Percentiles rank a stretch among this genome's conserved stretches.
phyloP scores from a whole-genome alignment of 2,113 vertebrate genomes.

The Brachyhypopomus gauderio region DNA sequence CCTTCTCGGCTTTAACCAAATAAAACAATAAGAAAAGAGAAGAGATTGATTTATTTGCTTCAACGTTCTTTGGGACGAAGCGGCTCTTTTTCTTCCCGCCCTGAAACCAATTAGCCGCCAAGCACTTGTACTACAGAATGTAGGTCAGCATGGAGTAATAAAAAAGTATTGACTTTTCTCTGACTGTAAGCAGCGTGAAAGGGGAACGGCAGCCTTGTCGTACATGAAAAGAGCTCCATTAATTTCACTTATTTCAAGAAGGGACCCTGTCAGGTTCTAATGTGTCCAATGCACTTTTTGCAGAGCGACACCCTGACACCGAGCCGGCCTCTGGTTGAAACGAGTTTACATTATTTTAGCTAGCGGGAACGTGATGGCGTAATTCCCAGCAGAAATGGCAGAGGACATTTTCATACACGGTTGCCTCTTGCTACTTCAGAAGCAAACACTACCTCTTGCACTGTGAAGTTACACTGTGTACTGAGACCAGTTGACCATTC shows the following conservation, averaged over 20 bases:
- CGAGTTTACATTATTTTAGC: conserved; percentile 82
- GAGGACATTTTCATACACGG: conserved; percentile 53
- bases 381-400: conserved; percentile 65
- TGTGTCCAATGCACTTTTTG: conserved; percentile 84
- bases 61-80: conserved; percentile 83
- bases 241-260: conserved; percentile 91
- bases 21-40: conserved; percentile 74
- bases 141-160: conserved; percentile 89
- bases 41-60: conserved; percentile 88
- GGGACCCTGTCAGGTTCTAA: conserved; percentile 84
- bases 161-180: conserved; percentile 92
- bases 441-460: background rate
- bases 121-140: conserved; percentile 87
- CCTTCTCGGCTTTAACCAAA: conserved; percentile 79
- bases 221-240: conserved; percentile 88
- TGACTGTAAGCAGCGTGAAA: conserved; percentile 88
- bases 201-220: conserved; percentile 86
- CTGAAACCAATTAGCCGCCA: conserved; percentile 87
- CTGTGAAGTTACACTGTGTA: background rate
- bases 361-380: conserved; percentile 60
- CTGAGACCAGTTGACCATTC: background rate
- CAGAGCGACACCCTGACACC: conserved; percentile 81
- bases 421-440: conserved; percentile 19
- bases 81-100: conserved; percentile 71
- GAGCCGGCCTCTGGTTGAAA: conserved; percentile 73